Evolutionary conservation across 2,888 invertebrate species (phyloP), one percentile per base, ranked within the genome.

Genomic region (Cheilosia urbana): DNA sequence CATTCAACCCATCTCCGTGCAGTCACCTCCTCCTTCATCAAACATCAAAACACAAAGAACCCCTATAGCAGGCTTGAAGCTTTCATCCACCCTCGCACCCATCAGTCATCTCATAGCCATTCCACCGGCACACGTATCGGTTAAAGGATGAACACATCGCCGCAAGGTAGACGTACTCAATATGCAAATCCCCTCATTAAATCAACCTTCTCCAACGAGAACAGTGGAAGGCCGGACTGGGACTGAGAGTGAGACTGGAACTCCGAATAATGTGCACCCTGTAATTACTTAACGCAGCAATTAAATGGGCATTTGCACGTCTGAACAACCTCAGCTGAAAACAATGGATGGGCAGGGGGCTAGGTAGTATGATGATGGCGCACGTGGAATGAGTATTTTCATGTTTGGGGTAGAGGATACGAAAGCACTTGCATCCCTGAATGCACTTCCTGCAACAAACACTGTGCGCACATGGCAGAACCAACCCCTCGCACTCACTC

Each of bases 241-340:
- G 66, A 71, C 71, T 57, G 63, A 13, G 66, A 71, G 66, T 57
- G 63, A 13, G 37, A 37, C 37, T 37, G 37, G 37, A 68, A 85
- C 75, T 80, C 71, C 62, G 68, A 85, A 85, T 84, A 84, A 75
- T 85, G 76, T 85, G 84, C 76, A 85, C 76, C 80, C 81, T 85
- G 85, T 85, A 85, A 85, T 85, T 85, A 85, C 85, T 85, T 85
- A 85, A 85, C 85, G 85, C 85, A 85, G 81, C 85, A 85, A 85
- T 85, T 85, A 85, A 85, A 85, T 81, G 85, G 85, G 85, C 85
- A 85, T 85, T 85, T 85, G 81, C 85, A 85, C 85, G 81, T 81
- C 76, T 85, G 85, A 85, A 81, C 81, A 85, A 85, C 68, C 77
- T 81, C 81, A 81, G 37, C 72, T 63, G 81, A 77, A 81, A 81